Evolutionary conservation across 2,797 vertebrate genomes (phyloP).

Genomic region (Dromococcyx pavoninus): DNA sequence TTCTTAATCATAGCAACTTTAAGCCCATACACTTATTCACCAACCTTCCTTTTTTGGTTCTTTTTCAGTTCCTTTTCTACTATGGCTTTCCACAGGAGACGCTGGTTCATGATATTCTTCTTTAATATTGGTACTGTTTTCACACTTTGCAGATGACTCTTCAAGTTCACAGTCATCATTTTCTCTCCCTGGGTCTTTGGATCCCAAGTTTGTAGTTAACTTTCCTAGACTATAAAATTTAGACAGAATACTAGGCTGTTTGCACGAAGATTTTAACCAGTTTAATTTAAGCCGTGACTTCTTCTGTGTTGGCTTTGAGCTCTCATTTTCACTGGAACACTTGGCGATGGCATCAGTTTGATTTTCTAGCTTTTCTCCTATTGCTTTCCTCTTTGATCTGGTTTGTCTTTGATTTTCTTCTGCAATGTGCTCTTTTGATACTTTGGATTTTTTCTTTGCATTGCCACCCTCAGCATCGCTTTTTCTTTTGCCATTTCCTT

Average conservation of each 20-base stretch:
- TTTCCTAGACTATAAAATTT: slow-evolving; percentile 92
- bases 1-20: slow-evolving; percentile 13
- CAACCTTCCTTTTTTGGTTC: slow-evolving; percentile 73
- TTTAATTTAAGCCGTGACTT: slow-evolving; percentile 85
- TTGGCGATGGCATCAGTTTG: slow-evolving; percentile 71
- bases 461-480: slow-evolving; percentile 90
- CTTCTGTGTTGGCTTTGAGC: slow-evolving; percentile 78
- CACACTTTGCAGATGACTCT: slow-evolving; percentile 42
- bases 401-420: slow-evolving; percentile 83
- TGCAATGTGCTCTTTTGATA: slow-evolving; percentile 78
- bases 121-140: slow-evolving; percentile 17
- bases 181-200: slow-evolving; percentile 73
- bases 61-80: slow-evolving; percentile 60
- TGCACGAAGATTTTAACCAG: slow-evolving; percentile 88
- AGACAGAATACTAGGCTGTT: slow-evolving; percentile 94
- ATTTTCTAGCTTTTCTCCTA: slow-evolving; percentile 72
- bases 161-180: slow-evolving; percentile 58
- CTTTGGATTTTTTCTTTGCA: slow-evolving; percentile 91
- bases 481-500: slow-evolving; percentile 88
- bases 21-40: slow-evolving; percentile 42
- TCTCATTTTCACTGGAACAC: slow-evolving; percentile 59
- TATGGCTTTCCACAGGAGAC: slow-evolving; percentile 31
- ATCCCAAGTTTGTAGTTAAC: slow-evolving; percentile 77
- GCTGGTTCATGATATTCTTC: slow-evolving; percentile 35
- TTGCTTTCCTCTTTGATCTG: slow-evolving; percentile 91